phyloP scores from a whole-genome alignment of 2,888 invertebrate species.

The Rhagonycha fulva region DNA sequence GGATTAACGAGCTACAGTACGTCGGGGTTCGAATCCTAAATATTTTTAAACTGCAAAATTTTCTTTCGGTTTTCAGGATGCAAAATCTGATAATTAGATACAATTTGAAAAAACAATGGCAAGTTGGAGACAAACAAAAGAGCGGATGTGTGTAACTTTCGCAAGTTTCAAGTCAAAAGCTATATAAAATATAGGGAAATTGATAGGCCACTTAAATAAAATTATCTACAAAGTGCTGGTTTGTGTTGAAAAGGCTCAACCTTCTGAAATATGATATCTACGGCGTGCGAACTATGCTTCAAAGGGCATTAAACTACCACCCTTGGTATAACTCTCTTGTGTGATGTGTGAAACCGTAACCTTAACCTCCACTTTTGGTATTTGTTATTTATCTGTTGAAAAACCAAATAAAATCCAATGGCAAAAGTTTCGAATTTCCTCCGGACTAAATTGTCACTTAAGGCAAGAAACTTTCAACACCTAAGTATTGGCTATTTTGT shows the following conservation, averaged over 20 bases:
- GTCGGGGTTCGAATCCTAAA: too few relatives aligned
- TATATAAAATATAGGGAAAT: slow-evolving; percentile 5
- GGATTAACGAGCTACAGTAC: too few relatives aligned
- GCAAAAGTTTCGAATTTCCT: background rate
- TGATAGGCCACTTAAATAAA: slow-evolving; percentile 12
- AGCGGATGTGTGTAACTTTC: background rate
- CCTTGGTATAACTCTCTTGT: slow-evolving; percentile 14
- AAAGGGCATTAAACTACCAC: slow-evolving; percentile 31
- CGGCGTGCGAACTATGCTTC: slow-evolving; percentile 36
- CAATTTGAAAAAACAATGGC: too few relatives aligned
- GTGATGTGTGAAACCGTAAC: slow-evolving; percentile 37
- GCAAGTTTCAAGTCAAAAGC: slow-evolving; percentile 3
- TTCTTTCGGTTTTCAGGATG: too few relatives aligned
- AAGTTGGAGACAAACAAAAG: too few relatives aligned
- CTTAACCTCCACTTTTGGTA: slow-evolving; percentile 26
- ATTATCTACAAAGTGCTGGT: slow-evolving; percentile 1
- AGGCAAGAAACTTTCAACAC: background rate
- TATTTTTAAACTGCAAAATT: too few relatives aligned
- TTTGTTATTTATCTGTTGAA: slow-evolving; percentile 10
- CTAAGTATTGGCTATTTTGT: background rate
- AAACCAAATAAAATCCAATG: background rate
- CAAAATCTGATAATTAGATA: too few relatives aligned
- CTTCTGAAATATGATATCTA: slow-evolving; percentile 29
- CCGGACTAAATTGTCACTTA: slow-evolving; percentile 6
- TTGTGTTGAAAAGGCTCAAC: slow-evolving; percentile 1